These are phyloP conservation scores for Chorisops tibialis DNA, from an alignment of 2,888 invertebrate genomes.

Conservation along the genomic window DNA sequence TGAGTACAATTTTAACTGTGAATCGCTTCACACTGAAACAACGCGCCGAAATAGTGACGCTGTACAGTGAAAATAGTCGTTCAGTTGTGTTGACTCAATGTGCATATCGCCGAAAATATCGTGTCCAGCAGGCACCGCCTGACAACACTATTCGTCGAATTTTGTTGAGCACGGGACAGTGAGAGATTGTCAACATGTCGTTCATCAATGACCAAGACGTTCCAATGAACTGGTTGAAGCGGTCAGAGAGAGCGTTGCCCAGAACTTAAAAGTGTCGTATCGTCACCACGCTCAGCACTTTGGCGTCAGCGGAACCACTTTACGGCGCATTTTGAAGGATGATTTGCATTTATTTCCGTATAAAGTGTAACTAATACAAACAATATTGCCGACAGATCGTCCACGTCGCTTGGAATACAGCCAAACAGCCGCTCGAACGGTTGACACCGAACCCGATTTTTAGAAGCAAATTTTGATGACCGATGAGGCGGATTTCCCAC, in stretches of 20 bases:
- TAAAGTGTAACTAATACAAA: slow-evolving; percentile 24
- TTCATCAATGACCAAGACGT: slow-evolving; percentile 25
- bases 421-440: slow-evolving; percentile 6
- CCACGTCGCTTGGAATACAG: slow-evolving; percentile 7
- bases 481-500: too few species aligned
- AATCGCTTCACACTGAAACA: too few species aligned
- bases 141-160: slow-evolving; percentile 19
- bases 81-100: too few species aligned
- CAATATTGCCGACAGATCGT: slow-evolving; percentile 1
- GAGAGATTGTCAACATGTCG: slow-evolving; percentile 27
- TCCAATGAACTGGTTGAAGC: slow-evolving; percentile 29
- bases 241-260: slow-evolving; percentile 30
- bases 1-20: too few species aligned
- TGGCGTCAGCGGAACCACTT: slow-evolving; percentile 24
- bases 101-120: not conserved
- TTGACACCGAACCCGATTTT: slow-evolving; percentile 27
- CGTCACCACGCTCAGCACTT: slow-evolving; percentile 20
- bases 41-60: too few species aligned
- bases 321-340: slow-evolving; percentile 26
- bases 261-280: slow-evolving; percentile 25
- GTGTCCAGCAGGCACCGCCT: too few species aligned
- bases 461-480: too few species aligned
- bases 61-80: too few species aligned
- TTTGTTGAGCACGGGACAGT: slow-evolving; percentile 29
- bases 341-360: slow-evolving; percentile 25